Percentiles rank a stretch among this genome's conserved stretches.
Conservation (phyloP, 2,888 invertebrate genomes). For the Eupithecia exiguata region DNA sequence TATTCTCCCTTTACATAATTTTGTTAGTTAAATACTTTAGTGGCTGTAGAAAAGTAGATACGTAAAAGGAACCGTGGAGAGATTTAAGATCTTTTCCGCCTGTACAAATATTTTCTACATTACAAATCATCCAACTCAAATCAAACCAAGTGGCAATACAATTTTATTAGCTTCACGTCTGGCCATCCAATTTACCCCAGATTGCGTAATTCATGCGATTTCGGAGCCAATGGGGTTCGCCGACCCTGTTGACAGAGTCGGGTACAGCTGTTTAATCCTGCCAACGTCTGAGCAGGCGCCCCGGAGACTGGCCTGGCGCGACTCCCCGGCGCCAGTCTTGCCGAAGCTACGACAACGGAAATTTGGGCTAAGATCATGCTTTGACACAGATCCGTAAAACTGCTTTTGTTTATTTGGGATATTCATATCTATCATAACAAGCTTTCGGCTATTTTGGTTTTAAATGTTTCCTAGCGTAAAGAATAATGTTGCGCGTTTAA, state of each 20-base stretch:
- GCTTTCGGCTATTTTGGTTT: not conserved
- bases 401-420: slow-evolving; percentile 37
- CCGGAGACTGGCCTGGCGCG: slow-evolving; percentile 64
- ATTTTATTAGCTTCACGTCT: slow-evolving; percentile 31
- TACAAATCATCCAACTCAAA: slow-evolving; percentile 20
- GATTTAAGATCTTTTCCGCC: not conserved
- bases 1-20: not conserved
- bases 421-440: not conserved
- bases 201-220: slow-evolving; percentile 40
- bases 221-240: slow-evolving; percentile 52
- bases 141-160: slow-evolving; percentile 22
- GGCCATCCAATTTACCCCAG: slow-evolving; percentile 26
- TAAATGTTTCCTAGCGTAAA: not conserved
- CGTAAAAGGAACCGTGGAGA: not conserved
- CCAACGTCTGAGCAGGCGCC: slow-evolving; percentile 63
- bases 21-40: not conserved
- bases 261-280: slow-evolving; percentile 57
- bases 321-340: slow-evolving; percentile 63
- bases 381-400: slow-evolving; percentile 33
- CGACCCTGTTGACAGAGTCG: slow-evolving; percentile 53
- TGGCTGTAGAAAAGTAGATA: not conserved
- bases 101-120: slow-evolving; percentile 4
- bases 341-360: not conserved
- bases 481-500: not conserved
- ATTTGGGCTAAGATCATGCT: slow-evolving; percentile 10